Evolutionary conservation across 2,113 vertebrate species (phyloP).

Genomic region (Dipodomys merriami): DNA sequence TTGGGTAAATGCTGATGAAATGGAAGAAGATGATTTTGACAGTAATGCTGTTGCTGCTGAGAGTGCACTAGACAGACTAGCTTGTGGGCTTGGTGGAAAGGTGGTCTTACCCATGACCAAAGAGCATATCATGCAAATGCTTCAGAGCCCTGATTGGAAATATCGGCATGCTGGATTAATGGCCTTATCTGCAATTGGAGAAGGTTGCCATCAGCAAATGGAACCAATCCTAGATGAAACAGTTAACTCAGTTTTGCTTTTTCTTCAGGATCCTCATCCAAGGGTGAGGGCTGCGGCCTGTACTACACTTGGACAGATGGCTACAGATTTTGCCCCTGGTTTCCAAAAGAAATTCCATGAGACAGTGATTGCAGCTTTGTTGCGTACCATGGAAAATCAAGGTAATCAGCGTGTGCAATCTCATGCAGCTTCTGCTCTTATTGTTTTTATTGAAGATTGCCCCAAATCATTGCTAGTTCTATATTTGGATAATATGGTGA

Average conservation of each 20-base stretch:
- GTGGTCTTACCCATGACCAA: conserved; percentile 98
- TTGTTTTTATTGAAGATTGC: conserved; percentile 99
- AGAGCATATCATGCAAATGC: conserved; percentile 98
- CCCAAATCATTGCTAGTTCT: conserved; percentile 95
- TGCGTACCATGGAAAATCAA: conserved; percentile 99
- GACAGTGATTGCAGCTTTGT: conserved; percentile 95
- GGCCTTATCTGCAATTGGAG: conserved; percentile 96
- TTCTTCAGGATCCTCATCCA: conserved; percentile 97
- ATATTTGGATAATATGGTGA: conserved; percentile 95
- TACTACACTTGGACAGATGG: conserved; percentile 99
- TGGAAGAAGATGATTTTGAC: conserved; percentile 99
- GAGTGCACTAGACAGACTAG: conserved; percentile 97
- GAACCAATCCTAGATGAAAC: conserved; percentile 98
- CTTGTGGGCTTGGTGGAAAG: conserved; percentile 98
- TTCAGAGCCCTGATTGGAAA: conserved; percentile 96
- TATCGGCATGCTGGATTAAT: conserved; percentile 78
- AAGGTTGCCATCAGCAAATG: conserved; percentile 99
- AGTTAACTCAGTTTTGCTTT: conserved; percentile 95
- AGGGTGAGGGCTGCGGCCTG: conserved; percentile 97
- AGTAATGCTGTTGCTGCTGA: conserved; percentile 99
- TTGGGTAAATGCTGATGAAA: conserved; percentile 98
- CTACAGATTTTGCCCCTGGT: conserved; percentile 97
- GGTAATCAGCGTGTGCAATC: conserved; percentile 97
- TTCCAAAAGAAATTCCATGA: conserved; percentile 99
- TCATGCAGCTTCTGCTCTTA: conserved; percentile 97